Base-by-base conservation (phyloP, 2,888 invertebrate species). In the Maniola hyperantus region DNA sequence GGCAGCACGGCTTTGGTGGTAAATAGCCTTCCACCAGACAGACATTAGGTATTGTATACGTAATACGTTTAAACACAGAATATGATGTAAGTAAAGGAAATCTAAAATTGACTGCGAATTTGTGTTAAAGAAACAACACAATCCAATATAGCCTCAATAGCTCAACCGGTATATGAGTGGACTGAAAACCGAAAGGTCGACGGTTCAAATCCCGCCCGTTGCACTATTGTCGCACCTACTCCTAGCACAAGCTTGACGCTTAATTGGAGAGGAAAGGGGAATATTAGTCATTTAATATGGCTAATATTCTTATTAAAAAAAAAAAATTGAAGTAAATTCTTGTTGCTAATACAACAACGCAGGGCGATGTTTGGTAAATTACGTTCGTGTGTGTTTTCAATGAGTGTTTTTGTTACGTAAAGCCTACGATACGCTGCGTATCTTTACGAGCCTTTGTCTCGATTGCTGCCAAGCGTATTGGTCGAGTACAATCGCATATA, bases 371-470 rank as follows among this genome's bases (percentile, higher is more conserved):
- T 62, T 15, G 53, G 51, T n/a, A 42, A 62, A 53, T 62, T 62
- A 62, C 11, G 36, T 13, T n/a, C 44, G 33, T 70, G 71, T 75
- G 53, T 73, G 67, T 72, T 50, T 48, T 39, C 50, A 58, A 58
- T 46, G 67, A 71, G 68, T 71, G 74, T 66, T 74, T 71, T 66
- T 71, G 77, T 78, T 77, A 78, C 76, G 76, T 74, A 78, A 77
- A 75, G 76, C 69, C 73, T 74, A 73, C 76, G 74, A 73, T 72
- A 74, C 72, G 73, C 72, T 80, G 79, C 83, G 79, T 87, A 87
- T 88, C 86, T 89, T 89, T 89, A 89, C 84, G 89, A 85, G 80
- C 88, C 89, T 88, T 89, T 89, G 89, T 89, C 82, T 85, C 75
- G 85, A 83, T 81, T 80, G 82, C 85, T 83, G 77, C 83, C 81